Base-by-base conservation (phyloP, 1,140 invertebrate species). In the Neotoxoptera formosana region DNA sequence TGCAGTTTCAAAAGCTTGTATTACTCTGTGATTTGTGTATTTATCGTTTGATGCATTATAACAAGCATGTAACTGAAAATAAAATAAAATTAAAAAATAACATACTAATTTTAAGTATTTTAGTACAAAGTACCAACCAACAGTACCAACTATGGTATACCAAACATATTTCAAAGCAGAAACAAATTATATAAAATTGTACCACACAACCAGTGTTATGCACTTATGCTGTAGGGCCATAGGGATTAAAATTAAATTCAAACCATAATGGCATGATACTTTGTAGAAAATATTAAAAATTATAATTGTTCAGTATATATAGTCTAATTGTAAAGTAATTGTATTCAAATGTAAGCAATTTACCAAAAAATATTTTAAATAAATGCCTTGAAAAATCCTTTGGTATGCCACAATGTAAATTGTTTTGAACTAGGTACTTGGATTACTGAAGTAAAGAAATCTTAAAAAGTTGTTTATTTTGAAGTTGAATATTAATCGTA, bases 1-100 rank as follows among this genome's bases (percentile, higher is more conserved):
- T 93, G 98, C 98, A 91, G 98, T 98, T 95, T 99, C 98, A 95
- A 98, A 99, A 30, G 98, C 98, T 96, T 99, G 99, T 47, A 98
- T 96, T 9, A 99, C 96, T 94, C 99, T 96, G 95, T 99, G 99
- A 81, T 98, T 97, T 94, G 97, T 95, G 95, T 99, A 99, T 94
- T 99, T 98, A 95, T 99, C 98, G 95, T 97, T 96, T 94, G 96
- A 96, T 60, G 96, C 96, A 95, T 98, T 96, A 94, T 99, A 99
- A 95, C 99, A 98, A n/a, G 99, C 99, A 96, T 99, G 99, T 53
- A 99, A 95, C 98, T 99, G 94, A 76, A 95, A 95, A 94, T 94
- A 94, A 90, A 3, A 41, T 30, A 30, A 89, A 53, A 20, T 51
- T 34, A 34, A 51, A 48, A 45, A 14, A 86, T 45, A 17, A 53